Percentiles rank a stretch among this genome's conserved stretches.
Evolutionary conservation across 2,888 invertebrate genomes (phyloP).

Genomic region (Acleris literana): DNA sequence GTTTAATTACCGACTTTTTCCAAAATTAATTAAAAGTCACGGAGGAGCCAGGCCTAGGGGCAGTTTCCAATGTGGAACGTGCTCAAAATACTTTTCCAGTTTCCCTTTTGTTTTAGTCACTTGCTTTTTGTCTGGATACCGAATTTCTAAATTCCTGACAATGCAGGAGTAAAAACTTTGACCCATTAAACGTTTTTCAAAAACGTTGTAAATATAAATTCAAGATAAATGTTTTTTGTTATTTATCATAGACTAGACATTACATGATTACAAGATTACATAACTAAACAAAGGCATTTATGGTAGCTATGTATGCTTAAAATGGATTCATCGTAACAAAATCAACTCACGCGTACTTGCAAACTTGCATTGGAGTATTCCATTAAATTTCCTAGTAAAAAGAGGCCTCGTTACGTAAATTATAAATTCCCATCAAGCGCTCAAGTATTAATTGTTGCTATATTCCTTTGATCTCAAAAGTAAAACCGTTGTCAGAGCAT

Average conservation of each 20-base stretch:
- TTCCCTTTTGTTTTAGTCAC: conserved; percentile 55
- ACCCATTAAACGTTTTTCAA: conserved; percentile 5
- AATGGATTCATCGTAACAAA: no score
- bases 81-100: conserved; percentile 72
- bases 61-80: conserved; percentile 59
- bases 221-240: neutral
- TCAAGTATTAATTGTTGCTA: no score
- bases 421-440: no score
- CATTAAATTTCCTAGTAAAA: no score
- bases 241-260: neutral
- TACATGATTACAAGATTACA: no score
- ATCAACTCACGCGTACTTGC: no score
- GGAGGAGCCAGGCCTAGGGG: conserved; percentile 51
- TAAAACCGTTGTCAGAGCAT: conserved; percentile 53
- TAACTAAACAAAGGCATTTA: no score
- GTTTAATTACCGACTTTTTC: conserved; percentile 53
- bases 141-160: conserved; percentile 45
- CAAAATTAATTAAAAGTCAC: conserved; percentile 75
- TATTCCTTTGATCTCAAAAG: conserved; percentile 45
- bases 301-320: no score
- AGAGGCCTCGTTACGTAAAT: no score
- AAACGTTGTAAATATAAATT: neutral
- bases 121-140: conserved; percentile 59
- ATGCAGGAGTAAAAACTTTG: conserved; percentile 5
- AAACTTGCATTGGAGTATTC: no score